Evolutionary conservation across 2,888 invertebrate genomes (phyloP).

Genomic region (Aphodius granarius): DNA sequence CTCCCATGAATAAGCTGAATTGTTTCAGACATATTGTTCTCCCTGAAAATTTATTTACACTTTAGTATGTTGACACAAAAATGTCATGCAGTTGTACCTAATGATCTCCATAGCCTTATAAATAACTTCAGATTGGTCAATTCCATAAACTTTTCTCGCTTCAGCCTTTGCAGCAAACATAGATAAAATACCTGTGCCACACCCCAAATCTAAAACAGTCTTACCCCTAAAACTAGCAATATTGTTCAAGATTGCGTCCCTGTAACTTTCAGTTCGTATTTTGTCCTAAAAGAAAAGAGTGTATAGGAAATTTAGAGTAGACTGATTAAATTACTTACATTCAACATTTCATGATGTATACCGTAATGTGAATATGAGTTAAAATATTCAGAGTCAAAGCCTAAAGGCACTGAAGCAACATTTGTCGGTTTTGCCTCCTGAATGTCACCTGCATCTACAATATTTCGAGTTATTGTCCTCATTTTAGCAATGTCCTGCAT

Average conservation of each 20-base stretch:
- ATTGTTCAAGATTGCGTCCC: conserved; percentile 80
- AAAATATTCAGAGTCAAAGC: conserved; percentile 77
- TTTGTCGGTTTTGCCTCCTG: conserved; percentile 38
- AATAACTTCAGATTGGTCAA: conserved; percentile 96
- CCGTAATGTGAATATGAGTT: conserved; percentile 87
- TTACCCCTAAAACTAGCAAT: conserved; percentile 70
- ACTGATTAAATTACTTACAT: conserved; percentile 55
- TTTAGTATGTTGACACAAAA: neutral
- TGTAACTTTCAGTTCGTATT: conserved; percentile 84
- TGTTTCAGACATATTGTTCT: conserved; percentile 59
- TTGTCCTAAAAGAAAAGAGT: conserved; percentile 61
- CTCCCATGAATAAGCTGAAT: conserved; percentile 83
- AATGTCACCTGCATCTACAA: conserved; percentile 54
- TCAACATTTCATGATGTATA: conserved; percentile 94
- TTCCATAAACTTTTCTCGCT: conserved; percentile 85
- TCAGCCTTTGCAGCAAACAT: conserved; percentile 98
- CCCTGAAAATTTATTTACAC: conserved; percentile 38
- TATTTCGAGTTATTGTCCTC: conserved; percentile 61
- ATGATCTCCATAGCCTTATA: conserved; percentile 95
- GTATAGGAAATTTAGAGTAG: neutral
- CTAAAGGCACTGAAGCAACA: conserved; percentile 57
- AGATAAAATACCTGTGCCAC: conserved; percentile 96
- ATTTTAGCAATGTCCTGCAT: conserved; percentile 63
- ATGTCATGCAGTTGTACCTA: conserved; percentile 58
- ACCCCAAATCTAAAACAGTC: conserved; percentile 92